A percentile compares a stretch with the other conserved stretches of the same genome.
Conservation (phyloP, 2,888 invertebrate species). For the Lepidocyrtoides sp. region DNA sequence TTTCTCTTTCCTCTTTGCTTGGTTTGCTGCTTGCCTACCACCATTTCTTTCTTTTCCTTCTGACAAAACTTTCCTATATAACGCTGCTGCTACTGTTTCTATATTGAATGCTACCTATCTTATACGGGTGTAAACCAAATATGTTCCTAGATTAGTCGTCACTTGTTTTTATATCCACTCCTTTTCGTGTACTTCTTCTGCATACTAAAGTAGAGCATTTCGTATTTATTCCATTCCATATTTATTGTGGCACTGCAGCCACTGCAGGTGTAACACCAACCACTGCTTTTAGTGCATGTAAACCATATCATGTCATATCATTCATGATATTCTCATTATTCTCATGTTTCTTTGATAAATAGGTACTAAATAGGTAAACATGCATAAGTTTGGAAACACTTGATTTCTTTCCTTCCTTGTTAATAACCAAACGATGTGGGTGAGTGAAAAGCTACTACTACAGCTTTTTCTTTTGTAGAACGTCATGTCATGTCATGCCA, state of each 20-base stretch:
- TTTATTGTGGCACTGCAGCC: background rate
- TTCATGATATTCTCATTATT: too few relatives aligned
- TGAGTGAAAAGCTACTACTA: conserved; percentile 63
- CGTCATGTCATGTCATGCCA: conserved; percentile 43
- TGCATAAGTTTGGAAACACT: conserved; percentile 15
- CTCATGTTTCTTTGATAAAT: background rate
- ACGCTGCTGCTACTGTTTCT: background rate
- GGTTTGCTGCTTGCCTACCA: conserved; percentile 27
- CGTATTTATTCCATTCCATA: background rate
- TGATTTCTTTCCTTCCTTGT: conserved; percentile 55
- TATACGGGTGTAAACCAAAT: conserved; percentile 49
- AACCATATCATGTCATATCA: background rate
- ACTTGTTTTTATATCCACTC: conserved; percentile 30
- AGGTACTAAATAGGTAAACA: background rate
- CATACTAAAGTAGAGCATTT: background rate
- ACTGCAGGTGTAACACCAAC: background rate
- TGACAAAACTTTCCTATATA: background rate
- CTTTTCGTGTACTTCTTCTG: background rate
- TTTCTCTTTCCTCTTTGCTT: conserved; percentile 34
- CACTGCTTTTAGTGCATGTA: too few relatives aligned
- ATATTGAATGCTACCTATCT: conserved; percentile 2
- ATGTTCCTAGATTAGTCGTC: conserved; percentile 62
- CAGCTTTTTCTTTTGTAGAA: conserved; percentile 11
- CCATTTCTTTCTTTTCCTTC: background rate
- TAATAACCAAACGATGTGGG: conserved; percentile 21